Conservation (phyloP, 2,113 vertebrate species). For the Pteropus alecto region DNA sequence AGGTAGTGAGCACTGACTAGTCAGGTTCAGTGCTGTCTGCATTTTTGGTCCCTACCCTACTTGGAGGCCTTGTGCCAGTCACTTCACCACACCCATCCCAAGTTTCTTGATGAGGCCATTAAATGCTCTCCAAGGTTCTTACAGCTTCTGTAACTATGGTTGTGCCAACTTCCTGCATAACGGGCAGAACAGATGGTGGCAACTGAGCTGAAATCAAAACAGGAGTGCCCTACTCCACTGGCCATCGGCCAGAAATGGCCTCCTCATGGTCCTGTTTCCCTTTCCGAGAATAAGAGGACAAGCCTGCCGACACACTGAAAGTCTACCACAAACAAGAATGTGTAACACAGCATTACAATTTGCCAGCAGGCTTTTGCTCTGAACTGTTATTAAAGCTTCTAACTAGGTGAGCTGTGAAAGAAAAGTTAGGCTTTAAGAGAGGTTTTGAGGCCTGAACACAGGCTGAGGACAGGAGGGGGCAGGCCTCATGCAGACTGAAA, state of each 20-base stretch:
- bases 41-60: neutral
- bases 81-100: neutral
- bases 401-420: neutral
- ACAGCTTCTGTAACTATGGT: neutral
- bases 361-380: neutral
- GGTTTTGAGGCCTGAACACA: neutral
- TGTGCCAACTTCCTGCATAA: neutral
- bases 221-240: neutral
- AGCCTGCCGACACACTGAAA: neutral
- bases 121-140: neutral
- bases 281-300: neutral
- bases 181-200: neutral
- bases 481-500: neutral
- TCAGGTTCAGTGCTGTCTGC: fast-evolving
- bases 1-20: neutral
- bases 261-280: neutral
- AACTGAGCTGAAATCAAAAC: neutral
- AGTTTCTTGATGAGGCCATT: neutral
- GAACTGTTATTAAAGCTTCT: neutral
- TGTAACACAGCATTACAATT: neutral
- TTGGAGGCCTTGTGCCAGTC: neutral
- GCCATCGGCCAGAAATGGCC: neutral
- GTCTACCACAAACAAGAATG: neutral
- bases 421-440: neutral
- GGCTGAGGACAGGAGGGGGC: neutral